These are phyloP conservation scores for Antitype chi DNA, from an alignment of 2,888 invertebrate genomes.

Conservation along the genomic window DNA sequence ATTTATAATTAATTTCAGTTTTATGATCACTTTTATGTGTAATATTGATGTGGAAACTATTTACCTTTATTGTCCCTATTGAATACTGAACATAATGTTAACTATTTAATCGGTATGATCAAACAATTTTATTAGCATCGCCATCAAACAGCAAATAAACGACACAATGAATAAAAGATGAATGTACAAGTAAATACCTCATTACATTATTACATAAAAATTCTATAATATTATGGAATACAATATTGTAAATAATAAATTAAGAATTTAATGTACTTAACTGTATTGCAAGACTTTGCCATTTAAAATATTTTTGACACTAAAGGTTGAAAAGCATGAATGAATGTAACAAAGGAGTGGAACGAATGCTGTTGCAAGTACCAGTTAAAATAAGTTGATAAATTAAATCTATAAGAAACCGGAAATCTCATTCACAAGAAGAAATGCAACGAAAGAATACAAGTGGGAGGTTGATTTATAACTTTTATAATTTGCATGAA, in stretches of 20 bases:
- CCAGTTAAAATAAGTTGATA: slow-evolving; percentile 17
- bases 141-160: slow-evolving; percentile 55
- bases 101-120: slow-evolving; percentile 37
- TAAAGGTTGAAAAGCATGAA: slow-evolving; percentile 47
- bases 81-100: slow-evolving; percentile 17
- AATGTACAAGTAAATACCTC: slow-evolving; percentile 27
- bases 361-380: slow-evolving; percentile 21
- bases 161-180: slow-evolving; percentile 46
- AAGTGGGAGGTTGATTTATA: slow-evolving; percentile 28
- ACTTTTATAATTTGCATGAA: slow-evolving; percentile 25
- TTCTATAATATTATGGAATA: slow-evolving; percentile 27
- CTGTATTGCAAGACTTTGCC: slow-evolving; percentile 39
- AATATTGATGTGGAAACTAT: slow-evolving; percentile 12
- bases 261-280: slow-evolving; percentile 32
- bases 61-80: slow-evolving; percentile 12
- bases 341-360: slow-evolving; percentile 43
- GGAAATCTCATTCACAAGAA: slow-evolving; percentile 24
- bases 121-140: slow-evolving; percentile 42
- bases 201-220: slow-evolving; percentile 38
- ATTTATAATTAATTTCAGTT: slow-evolving; percentile 23
- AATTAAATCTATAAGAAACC: slow-evolving; percentile 13
- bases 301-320: slow-evolving; percentile 44
- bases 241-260: slow-evolving; percentile 46
- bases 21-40: slow-evolving; percentile 26
- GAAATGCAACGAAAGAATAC: slow-evolving; percentile 30